Evolutionary conservation across 1,140 invertebrate genomes (phyloP), one percentile per base, ranked within the genome.

Genomic region (Mactra quadrangularis): DNA sequence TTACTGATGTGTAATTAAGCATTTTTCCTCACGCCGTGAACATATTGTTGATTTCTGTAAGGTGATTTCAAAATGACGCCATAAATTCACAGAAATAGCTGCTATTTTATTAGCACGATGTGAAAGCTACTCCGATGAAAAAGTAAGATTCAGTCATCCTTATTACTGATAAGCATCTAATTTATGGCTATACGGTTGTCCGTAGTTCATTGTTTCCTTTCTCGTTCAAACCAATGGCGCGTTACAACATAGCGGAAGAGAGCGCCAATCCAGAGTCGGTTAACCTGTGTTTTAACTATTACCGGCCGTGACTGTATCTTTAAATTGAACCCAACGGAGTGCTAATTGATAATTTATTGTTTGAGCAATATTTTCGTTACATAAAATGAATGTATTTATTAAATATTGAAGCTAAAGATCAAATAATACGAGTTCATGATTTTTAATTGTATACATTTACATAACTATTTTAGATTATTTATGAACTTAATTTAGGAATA

Each of bases 161-260:
- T 38, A 15, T n/a, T 19, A 4, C 31, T 72, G 70, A 72, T 72
- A 57, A 15, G 22, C 25, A 72, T 72, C 70, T 55, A 15, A 72
- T 72, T 72, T 72, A 72, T 41, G 13, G 4, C 50, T 9, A 22
- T 17, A 52, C 52, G 33, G 27, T 27, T 72, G 70, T 72, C 70
- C 52, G 25, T n/a, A 47, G 17, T 31, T 31, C 25, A 68, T 68
- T 50, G 64, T 35, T 19, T 68, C 17, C 45, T 25, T 52, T 68
- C 38, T 47, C n/a, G 45, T 22, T 50, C 17, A 15, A 33, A 17
- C 25, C 45, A 50, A 15, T 25, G 17, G 35, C 31, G 64, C 64
- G 29, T 52, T n/a, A 50, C 64, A 41, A 25, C 41, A 68, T 68
- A 19, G 45, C 45, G 45, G 41, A 50, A 68, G 19, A 27, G 13